These are phyloP conservation scores for Steatocranus sp. DNA, from an alignment of 2,797 vertebrate species.

Conservation along the genomic window DNA sequence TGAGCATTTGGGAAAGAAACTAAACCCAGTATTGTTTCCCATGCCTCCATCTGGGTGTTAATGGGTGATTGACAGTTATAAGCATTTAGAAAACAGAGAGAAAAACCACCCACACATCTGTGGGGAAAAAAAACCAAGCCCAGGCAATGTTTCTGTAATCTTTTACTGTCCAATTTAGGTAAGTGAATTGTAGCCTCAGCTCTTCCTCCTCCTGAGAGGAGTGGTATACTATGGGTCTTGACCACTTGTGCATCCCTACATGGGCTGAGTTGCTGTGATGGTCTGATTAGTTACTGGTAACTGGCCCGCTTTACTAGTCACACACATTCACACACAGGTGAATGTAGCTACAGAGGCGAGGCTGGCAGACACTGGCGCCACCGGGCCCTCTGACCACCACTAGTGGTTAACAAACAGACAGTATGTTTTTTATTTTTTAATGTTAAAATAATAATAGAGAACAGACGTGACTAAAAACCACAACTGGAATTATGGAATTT, in stretches of 20 bases:
- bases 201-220: rapidly evolving
- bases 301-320: too few relatives aligned
- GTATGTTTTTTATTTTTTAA: background rate
- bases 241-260: background rate
- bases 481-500: background rate
- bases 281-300: background rate
- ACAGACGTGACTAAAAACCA: background rate
- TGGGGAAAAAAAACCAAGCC: rapidly evolving
- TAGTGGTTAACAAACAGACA: background rate
- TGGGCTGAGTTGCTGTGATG: background rate
- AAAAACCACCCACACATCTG: background rate
- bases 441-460: background rate
- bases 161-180: background rate
- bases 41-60: background rate
- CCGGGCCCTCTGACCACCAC: too few relatives aligned
- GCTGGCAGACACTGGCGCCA: too few relatives aligned
- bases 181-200: background rate
- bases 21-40: background rate
- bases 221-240: background rate
- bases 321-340: too few relatives aligned
- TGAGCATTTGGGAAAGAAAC: background rate
- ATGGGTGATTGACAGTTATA: background rate
- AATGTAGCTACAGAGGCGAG: too few relatives aligned
- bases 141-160: background rate
- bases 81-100: background rate